Evolutionary conservation across 2,888 invertebrate species (phyloP).

Genomic region (Cantharis flavilabris): DNA sequence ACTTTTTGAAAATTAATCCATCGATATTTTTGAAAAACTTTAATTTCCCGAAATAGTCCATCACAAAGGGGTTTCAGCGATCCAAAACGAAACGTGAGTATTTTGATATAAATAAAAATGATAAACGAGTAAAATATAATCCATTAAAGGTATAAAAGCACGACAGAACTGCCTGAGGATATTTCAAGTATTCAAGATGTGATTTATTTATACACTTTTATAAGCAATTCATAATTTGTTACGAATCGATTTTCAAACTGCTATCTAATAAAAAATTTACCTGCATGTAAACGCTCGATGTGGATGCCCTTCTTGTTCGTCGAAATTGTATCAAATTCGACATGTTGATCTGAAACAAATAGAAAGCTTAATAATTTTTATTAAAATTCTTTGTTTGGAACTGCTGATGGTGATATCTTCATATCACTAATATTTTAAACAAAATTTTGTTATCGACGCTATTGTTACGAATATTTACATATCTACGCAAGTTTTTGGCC

Average conservation of each 20-base stretch:
- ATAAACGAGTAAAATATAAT: slow-evolving; percentile 19
- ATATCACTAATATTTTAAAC: background rate
- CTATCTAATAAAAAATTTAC: slow-evolving; percentile 23
- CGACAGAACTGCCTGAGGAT: slow-evolving; percentile 12
- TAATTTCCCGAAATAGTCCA: background rate
- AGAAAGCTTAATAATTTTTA: background rate
- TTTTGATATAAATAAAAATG: slow-evolving; percentile 7
- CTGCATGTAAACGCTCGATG: slow-evolving; percentile 45
- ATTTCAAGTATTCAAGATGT: slow-evolving; percentile 10
- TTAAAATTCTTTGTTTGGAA: background rate
- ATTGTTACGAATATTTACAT: background rate
- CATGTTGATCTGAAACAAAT: slow-evolving; percentile 28
- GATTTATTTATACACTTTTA: slow-evolving; percentile 14
- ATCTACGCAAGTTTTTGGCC: background rate
- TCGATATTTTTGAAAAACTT: background rate
- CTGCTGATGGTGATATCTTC: background rate
- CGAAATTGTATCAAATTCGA: slow-evolving; percentile 42
- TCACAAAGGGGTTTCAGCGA: background rate
- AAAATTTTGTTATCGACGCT: background rate
- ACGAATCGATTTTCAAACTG: background rate
- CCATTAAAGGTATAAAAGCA: slow-evolving; percentile 8
- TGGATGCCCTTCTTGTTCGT: slow-evolving; percentile 36
- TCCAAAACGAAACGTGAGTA: background rate
- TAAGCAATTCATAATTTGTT: slow-evolving; percentile 9
- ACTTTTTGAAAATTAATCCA: background rate